These are phyloP conservation scores for Gallinago paraguaiae DNA, from an alignment of 2,113 vertebrate species.

Conservation along the genomic window DNA sequence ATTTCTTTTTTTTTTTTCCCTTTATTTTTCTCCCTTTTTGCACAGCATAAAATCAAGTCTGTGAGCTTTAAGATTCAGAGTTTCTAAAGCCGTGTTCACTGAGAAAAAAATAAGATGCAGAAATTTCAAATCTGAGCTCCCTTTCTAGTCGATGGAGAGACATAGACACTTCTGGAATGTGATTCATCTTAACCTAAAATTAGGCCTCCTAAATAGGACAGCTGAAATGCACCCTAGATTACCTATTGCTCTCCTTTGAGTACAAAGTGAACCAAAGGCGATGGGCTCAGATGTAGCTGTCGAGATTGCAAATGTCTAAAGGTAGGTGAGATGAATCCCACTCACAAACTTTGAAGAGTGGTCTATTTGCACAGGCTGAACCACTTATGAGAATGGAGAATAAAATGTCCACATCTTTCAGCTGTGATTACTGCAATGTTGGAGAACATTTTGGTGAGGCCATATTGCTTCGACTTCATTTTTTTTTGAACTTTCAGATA, in stretches of 20 bases:
- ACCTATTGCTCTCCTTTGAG: slow-evolving; percentile 44
- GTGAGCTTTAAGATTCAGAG: slow-evolving; percentile 21
- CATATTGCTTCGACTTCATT: not conserved
- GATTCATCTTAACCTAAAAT: slow-evolving; percentile 68
- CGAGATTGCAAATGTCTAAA: not conserved
- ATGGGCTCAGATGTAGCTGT: not conserved
- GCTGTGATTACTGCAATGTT: not conserved
- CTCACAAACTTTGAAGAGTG: not conserved
- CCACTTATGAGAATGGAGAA: not conserved
- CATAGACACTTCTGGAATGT: slow-evolving; percentile 46
- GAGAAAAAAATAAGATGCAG: slow-evolving; percentile 28
- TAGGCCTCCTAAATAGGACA: slow-evolving; percentile 58
- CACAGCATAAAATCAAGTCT: not conserved
- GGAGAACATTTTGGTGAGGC: not conserved
- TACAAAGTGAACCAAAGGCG: not conserved
- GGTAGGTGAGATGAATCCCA: not conserved
- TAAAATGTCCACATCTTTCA: not conserved
- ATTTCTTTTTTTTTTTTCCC: not conserved
- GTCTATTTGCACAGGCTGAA: not conserved
- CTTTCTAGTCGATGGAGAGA: slow-evolving; percentile 18
- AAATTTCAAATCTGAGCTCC: slow-evolving; percentile 41
- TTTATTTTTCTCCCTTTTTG: not conserved
- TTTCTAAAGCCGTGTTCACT: not conserved
- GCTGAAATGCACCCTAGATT: slow-evolving; percentile 11
- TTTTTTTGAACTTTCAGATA: not conserved